A percentile compares a stretch with the other conserved stretches of the same genome.
phyloP scores from a whole-genome alignment of 2,113 vertebrate genomes.

The Rhynchomys soricoides region DNA sequence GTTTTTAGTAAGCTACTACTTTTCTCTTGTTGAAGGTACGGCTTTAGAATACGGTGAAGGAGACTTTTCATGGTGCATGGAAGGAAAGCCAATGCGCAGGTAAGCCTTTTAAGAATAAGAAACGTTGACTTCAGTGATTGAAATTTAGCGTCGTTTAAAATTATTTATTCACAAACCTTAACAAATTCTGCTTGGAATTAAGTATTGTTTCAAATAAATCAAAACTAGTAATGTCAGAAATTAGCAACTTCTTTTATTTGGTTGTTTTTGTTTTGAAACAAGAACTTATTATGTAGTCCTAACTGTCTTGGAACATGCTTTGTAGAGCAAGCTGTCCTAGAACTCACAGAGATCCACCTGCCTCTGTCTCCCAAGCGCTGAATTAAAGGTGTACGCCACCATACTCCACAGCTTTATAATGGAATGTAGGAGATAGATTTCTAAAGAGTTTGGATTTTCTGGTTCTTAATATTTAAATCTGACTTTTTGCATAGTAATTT shows the following conservation, averaged over 20 bases:
- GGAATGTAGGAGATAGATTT: conserved; percentile 21
- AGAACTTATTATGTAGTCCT: background rate
- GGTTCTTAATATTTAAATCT: conserved; percentile 40
- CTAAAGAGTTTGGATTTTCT: conserved; percentile 13
- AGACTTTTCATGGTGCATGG: conserved; percentile 94
- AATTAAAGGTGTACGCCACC: background rate
- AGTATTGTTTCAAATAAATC: conserved; percentile 47
- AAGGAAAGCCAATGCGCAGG: conserved; percentile 99
- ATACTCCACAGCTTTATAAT: background rate
- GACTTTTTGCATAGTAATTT: background rate
- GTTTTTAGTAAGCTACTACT: conserved; percentile 64
- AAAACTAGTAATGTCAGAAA: conserved; percentile 48
- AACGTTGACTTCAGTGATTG: background rate
- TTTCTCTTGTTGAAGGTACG: conserved; percentile 74
- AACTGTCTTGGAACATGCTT: background rate
- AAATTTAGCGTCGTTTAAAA: conserved; percentile 8
- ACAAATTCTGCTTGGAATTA: conserved; percentile 22
- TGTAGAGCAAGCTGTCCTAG: background rate
- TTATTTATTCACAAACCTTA: conserved; percentile 22
- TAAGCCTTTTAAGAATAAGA: conserved; percentile 81
- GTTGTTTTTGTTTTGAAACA: background rate
- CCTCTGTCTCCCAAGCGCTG: background rate
- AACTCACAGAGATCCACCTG: background rate
- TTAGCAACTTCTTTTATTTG: background rate
- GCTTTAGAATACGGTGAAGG: conserved; percentile 84